phyloP scores from a whole-genome alignment of 1,140 invertebrate genomes.

The Neodiprion pinetum region DNA sequence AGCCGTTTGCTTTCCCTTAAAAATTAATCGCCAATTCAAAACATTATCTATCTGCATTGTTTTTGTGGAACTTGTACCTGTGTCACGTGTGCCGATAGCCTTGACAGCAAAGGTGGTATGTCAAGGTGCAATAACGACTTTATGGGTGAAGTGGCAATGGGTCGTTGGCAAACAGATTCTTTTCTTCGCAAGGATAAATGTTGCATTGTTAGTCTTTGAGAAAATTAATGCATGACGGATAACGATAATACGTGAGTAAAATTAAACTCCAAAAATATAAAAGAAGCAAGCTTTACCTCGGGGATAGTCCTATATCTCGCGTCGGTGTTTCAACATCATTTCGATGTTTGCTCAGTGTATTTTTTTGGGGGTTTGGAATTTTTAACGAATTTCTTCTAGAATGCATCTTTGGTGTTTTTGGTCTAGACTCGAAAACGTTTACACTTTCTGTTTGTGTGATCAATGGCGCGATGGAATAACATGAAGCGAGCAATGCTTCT shows the following conservation, averaged over 20 bases:
- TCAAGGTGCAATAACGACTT: neutral
- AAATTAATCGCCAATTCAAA: conserved; percentile 2
- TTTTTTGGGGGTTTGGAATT: neutral
- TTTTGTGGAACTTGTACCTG: neutral
- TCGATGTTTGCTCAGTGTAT: neutral
- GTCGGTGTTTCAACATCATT: conserved; percentile 9
- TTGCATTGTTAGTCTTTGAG: neutral
- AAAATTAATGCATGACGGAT: neutral
- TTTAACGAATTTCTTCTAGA: neutral
- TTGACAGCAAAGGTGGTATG: neutral
- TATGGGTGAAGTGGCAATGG: neutral
- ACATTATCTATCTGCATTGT: neutral
- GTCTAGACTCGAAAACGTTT: neutral
- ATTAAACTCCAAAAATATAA: neutral
- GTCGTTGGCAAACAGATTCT: neutral
- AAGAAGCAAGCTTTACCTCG: neutral
- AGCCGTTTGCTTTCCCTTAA: conserved; percentile 8
- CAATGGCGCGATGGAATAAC: conserved; percentile 34
- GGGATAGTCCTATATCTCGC: conserved; percentile 2
- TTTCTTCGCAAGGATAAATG: neutral
- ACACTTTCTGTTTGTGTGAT: neutral
- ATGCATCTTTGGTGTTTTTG: conserved; percentile 14
- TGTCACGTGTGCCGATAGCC: neutral
- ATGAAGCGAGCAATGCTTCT: conserved; percentile 43
- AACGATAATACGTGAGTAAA: neutral